These are phyloP conservation scores for Sesia apiformis DNA, from an alignment of 2,888 invertebrate genomes.

Conservation along the genomic window DNA sequence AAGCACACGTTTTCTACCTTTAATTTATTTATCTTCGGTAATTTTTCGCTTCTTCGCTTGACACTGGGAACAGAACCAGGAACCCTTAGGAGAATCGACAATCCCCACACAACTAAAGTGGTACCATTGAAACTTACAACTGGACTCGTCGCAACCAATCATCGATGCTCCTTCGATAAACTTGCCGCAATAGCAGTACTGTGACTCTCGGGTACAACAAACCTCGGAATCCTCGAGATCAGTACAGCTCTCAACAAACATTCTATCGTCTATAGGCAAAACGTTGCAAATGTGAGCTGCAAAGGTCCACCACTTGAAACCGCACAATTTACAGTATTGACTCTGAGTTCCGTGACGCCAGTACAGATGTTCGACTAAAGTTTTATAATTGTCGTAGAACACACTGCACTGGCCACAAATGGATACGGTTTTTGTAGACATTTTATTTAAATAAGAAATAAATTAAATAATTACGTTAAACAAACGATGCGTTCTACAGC, in stretches of 20 bases:
- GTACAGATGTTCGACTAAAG: conserved; percentile 44
- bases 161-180: conserved; percentile 14
- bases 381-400: conserved; percentile 37
- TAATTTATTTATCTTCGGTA: too few species aligned
- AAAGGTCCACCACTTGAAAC: conserved; percentile 36
- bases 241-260: background rate
- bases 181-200: conserved; percentile 42
- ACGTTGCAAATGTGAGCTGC: conserved; percentile 44
- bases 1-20: too few species aligned
- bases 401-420: conserved; percentile 35
- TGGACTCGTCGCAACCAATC: conserved; percentile 47
- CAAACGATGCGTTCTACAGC: too few species aligned
- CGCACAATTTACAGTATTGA: conserved; percentile 30
- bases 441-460: too few species aligned
- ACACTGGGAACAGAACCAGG: conserved; percentile 38
- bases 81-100: conserved; percentile 32
- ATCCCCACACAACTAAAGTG: conserved; percentile 49
- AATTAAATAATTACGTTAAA: too few species aligned
- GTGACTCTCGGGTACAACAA: conserved; percentile 17
- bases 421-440: too few species aligned
- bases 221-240: too few species aligned
- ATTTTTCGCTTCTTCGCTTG: too few species aligned
- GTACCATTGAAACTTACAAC: conserved; percentile 41
- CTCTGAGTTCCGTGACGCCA: conserved; percentile 57
- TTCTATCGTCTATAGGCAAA: conserved; percentile 31